phyloP scores from a whole-genome alignment of 2,797 vertebrate species.

The Microctenopoma steveboyesi region DNA sequence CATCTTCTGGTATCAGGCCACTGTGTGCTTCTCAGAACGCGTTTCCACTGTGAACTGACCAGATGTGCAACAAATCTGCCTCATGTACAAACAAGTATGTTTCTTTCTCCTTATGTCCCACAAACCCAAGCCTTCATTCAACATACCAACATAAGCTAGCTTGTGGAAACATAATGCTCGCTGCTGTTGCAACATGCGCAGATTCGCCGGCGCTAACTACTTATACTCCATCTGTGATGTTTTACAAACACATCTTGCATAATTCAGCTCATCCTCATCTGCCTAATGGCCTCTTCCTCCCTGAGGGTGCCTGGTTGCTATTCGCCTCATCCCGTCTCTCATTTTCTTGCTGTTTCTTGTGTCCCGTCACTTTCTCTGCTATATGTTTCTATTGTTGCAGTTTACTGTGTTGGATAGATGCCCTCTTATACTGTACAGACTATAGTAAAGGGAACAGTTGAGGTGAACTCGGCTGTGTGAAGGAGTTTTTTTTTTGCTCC shows the following conservation, averaged over 20 bases:
- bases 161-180: conserved; percentile 31
- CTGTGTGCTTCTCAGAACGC: background rate
- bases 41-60: conserved; percentile 32
- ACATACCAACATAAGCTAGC: conserved; percentile 14
- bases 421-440: background rate
- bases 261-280: conserved; percentile 71
- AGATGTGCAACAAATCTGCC: conserved; percentile 10
- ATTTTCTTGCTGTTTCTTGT: conserved; percentile 37
- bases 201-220: conserved; percentile 50
- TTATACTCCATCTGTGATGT: conserved; percentile 69
- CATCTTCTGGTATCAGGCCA: background rate
- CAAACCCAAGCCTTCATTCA: conserved; percentile 17
- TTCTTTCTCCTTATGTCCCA: conserved; percentile 19
- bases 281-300: conserved; percentile 60
- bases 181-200: conserved; percentile 38
- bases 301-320: conserved; percentile 47
- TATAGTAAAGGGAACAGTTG: background rate
- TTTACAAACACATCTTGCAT: conserved; percentile 74
- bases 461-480: background rate
- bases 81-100: conserved; percentile 16
- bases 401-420: conserved; percentile 20
- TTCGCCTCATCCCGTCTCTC: conserved; percentile 50
- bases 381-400: conserved; percentile 7
- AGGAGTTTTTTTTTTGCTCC: background rate
- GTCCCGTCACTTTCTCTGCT: conserved; percentile 4